Evolutionary conservation across 2,888 invertebrate species (phyloP).

Genomic region (Epistrophe eligans): DNA sequence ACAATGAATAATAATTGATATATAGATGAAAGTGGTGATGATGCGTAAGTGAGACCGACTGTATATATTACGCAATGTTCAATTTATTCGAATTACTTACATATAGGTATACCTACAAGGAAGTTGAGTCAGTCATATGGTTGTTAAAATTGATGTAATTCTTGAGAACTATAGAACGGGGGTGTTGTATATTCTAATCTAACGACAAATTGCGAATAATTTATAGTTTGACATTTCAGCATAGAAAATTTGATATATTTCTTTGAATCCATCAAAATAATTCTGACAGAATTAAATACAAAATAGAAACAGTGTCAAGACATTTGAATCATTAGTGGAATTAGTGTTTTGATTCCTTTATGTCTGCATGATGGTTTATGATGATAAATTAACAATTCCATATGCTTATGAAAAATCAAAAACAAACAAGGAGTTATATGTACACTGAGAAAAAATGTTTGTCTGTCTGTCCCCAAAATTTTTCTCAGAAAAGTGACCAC

Average conservation of each 20-base stretch:
- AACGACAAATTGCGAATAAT: neutral
- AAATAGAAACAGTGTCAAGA: neutral
- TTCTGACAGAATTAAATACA: neutral
- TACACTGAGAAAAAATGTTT: too few relatives aligned
- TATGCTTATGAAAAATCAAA: too few relatives aligned
- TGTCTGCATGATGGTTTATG: neutral
- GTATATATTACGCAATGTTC: conserved; percentile 37
- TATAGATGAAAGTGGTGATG: neutral
- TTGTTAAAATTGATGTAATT: neutral
- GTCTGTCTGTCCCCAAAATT: too few relatives aligned
- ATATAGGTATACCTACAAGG: conserved; percentile 4
- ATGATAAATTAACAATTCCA: too few relatives aligned
- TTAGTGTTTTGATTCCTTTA: neutral
- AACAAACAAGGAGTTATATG: too few relatives aligned
- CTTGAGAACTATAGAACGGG: neutral
- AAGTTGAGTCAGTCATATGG: conserved; percentile 18
- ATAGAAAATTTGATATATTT: neutral
- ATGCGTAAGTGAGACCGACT: conserved; percentile 23
- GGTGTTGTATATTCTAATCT: neutral
- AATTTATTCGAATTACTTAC: conserved; percentile 11
- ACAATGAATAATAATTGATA: conserved; percentile 7
- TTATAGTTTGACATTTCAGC: conserved; percentile 1
- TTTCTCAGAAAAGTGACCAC: too few relatives aligned
- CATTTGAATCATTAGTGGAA: neutral
- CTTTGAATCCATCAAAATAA: neutral